Base-by-base conservation (phyloP, 2,797 vertebrate genomes). In the Nothura maculosa region DNA sequence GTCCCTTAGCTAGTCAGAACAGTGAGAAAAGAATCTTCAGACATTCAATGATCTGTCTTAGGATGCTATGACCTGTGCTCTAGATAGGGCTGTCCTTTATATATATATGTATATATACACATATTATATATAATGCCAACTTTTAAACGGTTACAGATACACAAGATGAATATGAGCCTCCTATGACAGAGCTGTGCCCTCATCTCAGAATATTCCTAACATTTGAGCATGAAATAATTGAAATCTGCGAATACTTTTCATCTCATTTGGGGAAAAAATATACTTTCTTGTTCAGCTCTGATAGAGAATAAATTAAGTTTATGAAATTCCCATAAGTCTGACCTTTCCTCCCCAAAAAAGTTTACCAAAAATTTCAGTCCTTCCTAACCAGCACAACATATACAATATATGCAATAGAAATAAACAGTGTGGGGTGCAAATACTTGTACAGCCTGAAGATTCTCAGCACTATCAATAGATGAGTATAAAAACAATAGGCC, bases 391-490 rank as follows among this genome's bases (percentile, higher is more conserved):
- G 95, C 90, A 62, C 34, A 93, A 95, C 91, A 94, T 68, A 92
- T 55, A 86, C 75, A 89, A 90, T 96, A 92, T 94, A 93, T 94
- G 90, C 64, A 91, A 68, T 82, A 68, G 93, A 81, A 95, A 96
- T 94, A 92, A 85, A 87, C 67, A 68, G 3, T 0, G 93, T 84
- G 86, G 64, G 93, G 93, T 1, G 0, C 10, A 3, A 95, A 96
- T 94, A 89, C 88, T 95, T 96, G 95, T 85, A 93, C 64, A 79
- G 96, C 55, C 32, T 48, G 74, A 94, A 92, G 89, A 92, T 93
- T 93, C 95, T 95, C 78, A 89, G 81, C 72, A 62, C 52, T 94
- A 87, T 95, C 90, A 93, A 88, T 88, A 74, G n/a, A 57, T 61
- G 57, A 93, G 58, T 54, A 54, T 30, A 86, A 95, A 95, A 93